Evolutionary conservation across 2,888 invertebrate species (phyloP).

Genomic region (Amphipyra berbera): DNA sequence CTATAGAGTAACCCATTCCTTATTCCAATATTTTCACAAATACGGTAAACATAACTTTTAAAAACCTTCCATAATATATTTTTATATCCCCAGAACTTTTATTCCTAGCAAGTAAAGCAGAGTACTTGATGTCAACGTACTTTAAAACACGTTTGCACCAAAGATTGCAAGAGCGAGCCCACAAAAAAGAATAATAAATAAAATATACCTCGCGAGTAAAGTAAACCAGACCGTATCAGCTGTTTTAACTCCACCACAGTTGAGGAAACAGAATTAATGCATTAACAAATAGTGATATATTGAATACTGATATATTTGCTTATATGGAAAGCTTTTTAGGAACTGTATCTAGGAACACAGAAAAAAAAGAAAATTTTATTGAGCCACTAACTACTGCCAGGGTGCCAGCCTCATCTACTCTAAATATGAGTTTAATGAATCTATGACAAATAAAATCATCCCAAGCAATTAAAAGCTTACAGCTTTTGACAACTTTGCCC

Average conservation of each 20-base stretch:
- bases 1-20: no score
- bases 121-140: slow-evolving; percentile 51
- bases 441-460: no score
- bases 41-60: no score
- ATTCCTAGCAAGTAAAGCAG: slow-evolving; percentile 29
- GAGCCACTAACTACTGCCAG: no score
- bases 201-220: slow-evolving; percentile 37
- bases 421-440: no score
- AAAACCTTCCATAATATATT: slow-evolving; percentile 9
- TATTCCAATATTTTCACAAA: no score
- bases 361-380: no score
- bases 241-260: slow-evolving; percentile 28
- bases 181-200: slow-evolving; percentile 48
- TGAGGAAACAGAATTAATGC: slow-evolving; percentile 21
- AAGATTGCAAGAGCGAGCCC: slow-evolving; percentile 43
- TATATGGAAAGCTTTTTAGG: background rate
- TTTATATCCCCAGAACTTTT: slow-evolving; percentile 20
- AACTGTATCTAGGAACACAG: background rate
- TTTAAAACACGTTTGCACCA: slow-evolving; percentile 54
- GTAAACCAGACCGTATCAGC: slow-evolving; percentile 45
- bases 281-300: background rate
- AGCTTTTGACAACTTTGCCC: no score
- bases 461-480: no score
- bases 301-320: background rate
- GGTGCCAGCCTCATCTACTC: no score